These are phyloP conservation scores for Marmota flaviventris DNA, from an alignment of 2,113 vertebrate species.

Conservation along the genomic window DNA sequence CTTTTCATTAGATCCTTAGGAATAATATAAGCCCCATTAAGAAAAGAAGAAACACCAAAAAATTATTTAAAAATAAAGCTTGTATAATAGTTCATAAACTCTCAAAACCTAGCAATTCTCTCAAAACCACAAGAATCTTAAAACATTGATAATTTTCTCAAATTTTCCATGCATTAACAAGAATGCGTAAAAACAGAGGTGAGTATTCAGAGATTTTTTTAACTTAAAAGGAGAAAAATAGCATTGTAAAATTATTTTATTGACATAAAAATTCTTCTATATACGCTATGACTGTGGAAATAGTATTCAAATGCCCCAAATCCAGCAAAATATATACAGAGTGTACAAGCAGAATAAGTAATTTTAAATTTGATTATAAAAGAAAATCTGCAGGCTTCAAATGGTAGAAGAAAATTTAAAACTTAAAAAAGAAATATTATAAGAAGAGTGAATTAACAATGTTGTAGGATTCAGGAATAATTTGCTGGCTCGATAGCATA, in stretches of 20 bases:
- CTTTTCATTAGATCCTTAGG: neutral
- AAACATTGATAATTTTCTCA: neutral
- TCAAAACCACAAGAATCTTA: neutral
- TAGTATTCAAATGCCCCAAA: neutral
- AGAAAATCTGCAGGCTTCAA: constrained; percentile 42
- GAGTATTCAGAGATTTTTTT: constrained; percentile 20
- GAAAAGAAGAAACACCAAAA: neutral
- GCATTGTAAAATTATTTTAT: neutral
- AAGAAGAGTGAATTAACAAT: neutral
- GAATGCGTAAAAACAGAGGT: neutral
- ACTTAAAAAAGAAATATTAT: constrained; percentile 6
- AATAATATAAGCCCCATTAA: neutral
- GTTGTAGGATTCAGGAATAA: constrained; percentile 26
- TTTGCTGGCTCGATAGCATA: neutral
- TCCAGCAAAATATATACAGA: neutral
- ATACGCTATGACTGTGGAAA: neutral
- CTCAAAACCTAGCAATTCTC: neutral
- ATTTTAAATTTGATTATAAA: constrained; percentile 48
- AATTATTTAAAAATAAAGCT: neutral
- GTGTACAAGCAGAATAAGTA: neutral
- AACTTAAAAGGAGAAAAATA: neutral
- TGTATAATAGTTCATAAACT: constrained; percentile 14
- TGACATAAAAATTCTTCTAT: neutral
- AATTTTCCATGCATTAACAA: neutral
- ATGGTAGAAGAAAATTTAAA: constrained; percentile 19